Evolutionary conservation across 2,888 invertebrate genomes (phyloP).

Genomic region (Tinea pellionella): DNA sequence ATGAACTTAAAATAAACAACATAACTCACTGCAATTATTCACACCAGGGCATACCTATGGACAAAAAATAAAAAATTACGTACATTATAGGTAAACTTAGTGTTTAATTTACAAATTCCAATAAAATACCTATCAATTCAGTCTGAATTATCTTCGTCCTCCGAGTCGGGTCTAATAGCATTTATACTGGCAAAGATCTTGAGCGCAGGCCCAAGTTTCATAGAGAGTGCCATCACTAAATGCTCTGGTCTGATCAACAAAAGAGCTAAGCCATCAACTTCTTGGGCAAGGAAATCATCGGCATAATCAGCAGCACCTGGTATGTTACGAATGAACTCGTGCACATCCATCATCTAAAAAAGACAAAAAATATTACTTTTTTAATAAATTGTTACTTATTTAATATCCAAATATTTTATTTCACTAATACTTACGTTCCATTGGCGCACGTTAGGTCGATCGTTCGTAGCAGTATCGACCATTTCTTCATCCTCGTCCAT

Average conservation of each 20-base stretch:
- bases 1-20: no score
- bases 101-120: no score
- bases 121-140: not conserved
- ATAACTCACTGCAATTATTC: no score
- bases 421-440: constrained; percentile 42
- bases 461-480: constrained; percentile 18
- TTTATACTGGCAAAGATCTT: constrained; percentile 95
- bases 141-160: not conserved
- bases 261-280: constrained; percentile 95
- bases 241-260: constrained; percentile 94
- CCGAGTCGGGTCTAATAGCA: constrained; percentile 73
- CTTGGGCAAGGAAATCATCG: constrained; percentile 94
- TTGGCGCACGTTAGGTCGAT: constrained; percentile 40
- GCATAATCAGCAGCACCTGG: constrained; percentile 94
- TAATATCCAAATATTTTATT: not conserved
- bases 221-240: constrained; percentile 92
- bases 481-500: not conserved
- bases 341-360: constrained; percentile 83
- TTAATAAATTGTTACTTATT: not conserved
- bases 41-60: no score
- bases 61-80: no score
- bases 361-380: not conserved
- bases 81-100: no score
- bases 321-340: constrained; percentile 87
- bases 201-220: constrained; percentile 95